A percentile compares a stretch with the other conserved stretches of the same genome.
These are phyloP conservation scores for Chloroceryle amazona DNA, from an alignment of 2,797 vertebrate species.

Conservation along the genomic window DNA sequence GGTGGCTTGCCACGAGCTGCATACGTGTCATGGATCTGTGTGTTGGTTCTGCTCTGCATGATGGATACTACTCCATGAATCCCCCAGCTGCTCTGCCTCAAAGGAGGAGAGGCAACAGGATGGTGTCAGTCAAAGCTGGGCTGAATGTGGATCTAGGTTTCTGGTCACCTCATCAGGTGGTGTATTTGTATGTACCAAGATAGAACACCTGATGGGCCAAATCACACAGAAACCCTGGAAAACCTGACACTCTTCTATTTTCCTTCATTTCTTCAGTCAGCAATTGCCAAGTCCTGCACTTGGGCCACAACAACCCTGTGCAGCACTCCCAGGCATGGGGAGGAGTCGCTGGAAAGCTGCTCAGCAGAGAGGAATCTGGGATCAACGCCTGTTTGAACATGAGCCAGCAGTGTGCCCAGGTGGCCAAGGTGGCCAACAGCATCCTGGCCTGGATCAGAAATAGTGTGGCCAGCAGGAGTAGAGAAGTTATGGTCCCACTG, in stretches of 20 bases:
- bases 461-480: too few relatives aligned
- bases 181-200: not conserved
- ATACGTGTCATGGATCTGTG: accelerated
- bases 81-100: not conserved
- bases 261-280: too few relatives aligned
- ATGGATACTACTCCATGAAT: not conserved
- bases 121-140: not conserved
- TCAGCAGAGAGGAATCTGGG: too few relatives aligned
- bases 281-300: too few relatives aligned
- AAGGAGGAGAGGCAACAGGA: not conserved
- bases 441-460: too few relatives aligned
- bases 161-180: not conserved
- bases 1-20: not conserved
- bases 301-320: too few relatives aligned
- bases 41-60: not conserved
- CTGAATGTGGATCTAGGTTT: not conserved
- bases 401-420: too few relatives aligned
- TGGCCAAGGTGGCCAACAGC: too few relatives aligned
- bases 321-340: too few relatives aligned
- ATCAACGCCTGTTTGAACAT: too few relatives aligned
- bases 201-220: not conserved
- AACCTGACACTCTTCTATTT: not conserved
- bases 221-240: not conserved
- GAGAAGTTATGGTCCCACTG: too few relatives aligned
- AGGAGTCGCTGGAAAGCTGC: too few relatives aligned